Conservation (phyloP, 2,113 vertebrate genomes). For the Myxocyprinus asiaticus region DNA sequence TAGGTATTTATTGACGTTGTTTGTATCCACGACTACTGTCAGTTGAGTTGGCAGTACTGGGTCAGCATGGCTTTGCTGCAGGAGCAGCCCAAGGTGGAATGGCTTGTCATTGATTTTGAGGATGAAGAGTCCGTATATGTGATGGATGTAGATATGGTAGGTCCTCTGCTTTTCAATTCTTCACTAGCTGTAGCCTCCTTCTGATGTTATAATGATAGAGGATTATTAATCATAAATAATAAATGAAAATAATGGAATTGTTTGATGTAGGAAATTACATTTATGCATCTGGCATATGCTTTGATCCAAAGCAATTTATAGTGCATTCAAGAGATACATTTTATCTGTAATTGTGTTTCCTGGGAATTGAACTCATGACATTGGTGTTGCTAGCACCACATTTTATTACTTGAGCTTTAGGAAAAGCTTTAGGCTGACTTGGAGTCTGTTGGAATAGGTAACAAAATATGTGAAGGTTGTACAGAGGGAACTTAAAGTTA, state of each 20-base stretch:
- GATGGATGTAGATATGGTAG: constrained; percentile 75
- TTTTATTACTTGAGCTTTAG: too few species aligned
- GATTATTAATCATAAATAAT: too few species aligned
- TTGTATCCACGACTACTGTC: background rate
- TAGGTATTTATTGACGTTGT: constrained; percentile 3
- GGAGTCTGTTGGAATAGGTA: too few species aligned
- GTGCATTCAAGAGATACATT: too few species aligned
- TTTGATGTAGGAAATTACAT: background rate
- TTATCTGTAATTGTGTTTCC: too few species aligned
- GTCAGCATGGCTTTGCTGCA: constrained; percentile 68
- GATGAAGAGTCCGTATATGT: constrained; percentile 72
- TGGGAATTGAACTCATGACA: too few species aligned
- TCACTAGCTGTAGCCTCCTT: background rate
- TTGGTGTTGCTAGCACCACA: too few species aligned
- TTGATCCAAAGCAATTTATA: too few species aligned
- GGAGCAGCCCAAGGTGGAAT: constrained; percentile 53
- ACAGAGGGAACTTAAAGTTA: background rate
- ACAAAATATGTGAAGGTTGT: background rate
- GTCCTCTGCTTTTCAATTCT: constrained; percentile 31
- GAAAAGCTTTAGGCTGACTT: too few species aligned
- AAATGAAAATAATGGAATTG: background rate
- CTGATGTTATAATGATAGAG: too few species aligned
- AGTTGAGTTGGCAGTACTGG: constrained; percentile 25
- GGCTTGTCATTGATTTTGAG: constrained; percentile 72
- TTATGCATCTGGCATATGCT: background rate